phyloP scores from a whole-genome alignment of 1,140 invertebrate species.

The Caenorhabditis briggsae region DNA sequence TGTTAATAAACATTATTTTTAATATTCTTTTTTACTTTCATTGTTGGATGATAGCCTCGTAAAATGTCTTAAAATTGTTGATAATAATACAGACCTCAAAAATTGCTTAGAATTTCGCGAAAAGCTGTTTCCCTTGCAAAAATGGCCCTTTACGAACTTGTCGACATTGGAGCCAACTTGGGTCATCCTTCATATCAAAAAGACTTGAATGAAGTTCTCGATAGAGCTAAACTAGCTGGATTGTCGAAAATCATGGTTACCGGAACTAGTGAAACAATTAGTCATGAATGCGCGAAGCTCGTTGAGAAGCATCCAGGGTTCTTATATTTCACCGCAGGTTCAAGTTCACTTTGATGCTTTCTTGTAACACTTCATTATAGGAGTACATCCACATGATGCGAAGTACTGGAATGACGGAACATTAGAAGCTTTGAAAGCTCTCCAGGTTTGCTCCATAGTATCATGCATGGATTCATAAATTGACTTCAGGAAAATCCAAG shows the following conservation, averaged over 20 bases:
- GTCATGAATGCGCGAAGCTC: slow-evolving; percentile 64
- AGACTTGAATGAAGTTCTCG: slow-evolving; percentile 91
- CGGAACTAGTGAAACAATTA: slow-evolving; percentile 65
- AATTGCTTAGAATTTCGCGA: background rate
- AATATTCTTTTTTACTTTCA: background rate
- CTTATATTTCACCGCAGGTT: slow-evolving; percentile 91
- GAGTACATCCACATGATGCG: slow-evolving; percentile 94
- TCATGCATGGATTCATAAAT: background rate
- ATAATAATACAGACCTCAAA: background rate
- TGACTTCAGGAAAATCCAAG: slow-evolving; percentile 85
- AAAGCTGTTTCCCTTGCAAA: background rate
- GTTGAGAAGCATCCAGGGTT: slow-evolving; percentile 86
- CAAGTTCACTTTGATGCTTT: slow-evolving; percentile 12
- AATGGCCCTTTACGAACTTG: slow-evolving; percentile 79
- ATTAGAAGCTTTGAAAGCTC: background rate
- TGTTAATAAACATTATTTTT: background rate
- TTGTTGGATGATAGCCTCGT: background rate
- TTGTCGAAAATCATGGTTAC: slow-evolving; percentile 68
- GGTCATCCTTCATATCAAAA: slow-evolving; percentile 93
- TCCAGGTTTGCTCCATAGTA: background rate
- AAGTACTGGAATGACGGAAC: slow-evolving; percentile 87
- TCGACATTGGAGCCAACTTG: slow-evolving; percentile 93
- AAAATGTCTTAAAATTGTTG: background rate
- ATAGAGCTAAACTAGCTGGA: slow-evolving; percentile 89
- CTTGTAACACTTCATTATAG: slow-evolving; percentile 78